Evolutionary conservation across 37 sponge, comb jelly and placozoan species (phyloP).

Genomic region (Eunapius fragilis): DNA sequence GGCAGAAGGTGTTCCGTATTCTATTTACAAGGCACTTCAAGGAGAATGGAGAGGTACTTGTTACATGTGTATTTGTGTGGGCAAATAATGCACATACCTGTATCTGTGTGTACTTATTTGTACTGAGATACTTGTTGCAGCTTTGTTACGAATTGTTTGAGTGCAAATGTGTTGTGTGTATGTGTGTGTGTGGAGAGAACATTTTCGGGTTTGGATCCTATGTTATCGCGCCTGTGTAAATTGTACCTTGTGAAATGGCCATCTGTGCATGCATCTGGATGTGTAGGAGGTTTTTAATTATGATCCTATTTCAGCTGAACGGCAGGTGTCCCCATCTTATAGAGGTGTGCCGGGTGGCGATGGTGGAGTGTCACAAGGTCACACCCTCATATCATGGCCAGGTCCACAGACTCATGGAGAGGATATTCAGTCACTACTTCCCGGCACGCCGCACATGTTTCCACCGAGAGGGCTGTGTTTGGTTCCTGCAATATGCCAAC

Average conservation of each 20-base stretch:
- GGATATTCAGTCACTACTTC: slow-evolving; percentile 50
- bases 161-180: neutral
- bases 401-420: slow-evolving; percentile 19
- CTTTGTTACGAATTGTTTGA: neutral
- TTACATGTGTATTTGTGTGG: neutral
- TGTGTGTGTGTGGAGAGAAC: neutral
- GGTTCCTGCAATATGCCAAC: slow-evolving; percentile 60
- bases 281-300: no score
- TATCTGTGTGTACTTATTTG: neutral
- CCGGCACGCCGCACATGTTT: neutral
- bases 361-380: no score
- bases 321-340: neutral
- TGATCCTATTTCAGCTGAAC: neutral
- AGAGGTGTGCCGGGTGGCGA: no score
- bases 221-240: no score
- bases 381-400: no score
- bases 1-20: slow-evolving; percentile 40
- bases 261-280: no score
- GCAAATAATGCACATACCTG: neutral
- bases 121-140: neutral
- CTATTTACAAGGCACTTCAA: slow-evolving; percentile 44
- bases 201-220: no score
- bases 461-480: slow-evolving; percentile 7
- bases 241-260: no score
- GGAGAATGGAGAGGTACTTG: slow-evolving; percentile 33